Conservation (phyloP, 1,140 invertebrate species). For the Drosophila equinoxialis region DNA sequence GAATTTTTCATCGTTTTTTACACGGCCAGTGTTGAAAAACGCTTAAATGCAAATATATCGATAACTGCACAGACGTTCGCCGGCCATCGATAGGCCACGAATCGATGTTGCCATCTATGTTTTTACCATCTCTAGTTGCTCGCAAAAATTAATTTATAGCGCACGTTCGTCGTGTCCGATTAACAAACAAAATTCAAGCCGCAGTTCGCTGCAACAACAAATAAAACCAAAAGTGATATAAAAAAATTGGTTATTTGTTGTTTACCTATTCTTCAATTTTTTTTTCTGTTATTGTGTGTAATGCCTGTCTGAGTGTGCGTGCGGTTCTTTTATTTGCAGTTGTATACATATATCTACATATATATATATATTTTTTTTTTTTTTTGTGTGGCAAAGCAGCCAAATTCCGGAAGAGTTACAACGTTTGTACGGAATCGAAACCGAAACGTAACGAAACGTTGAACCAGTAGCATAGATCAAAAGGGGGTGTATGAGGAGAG, state of each 20-base stretch:
- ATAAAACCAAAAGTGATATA: constrained; percentile 10
- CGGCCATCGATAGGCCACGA: too few relatives aligned
- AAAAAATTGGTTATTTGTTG: constrained; percentile 12
- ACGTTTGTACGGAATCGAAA: constrained; percentile 20
- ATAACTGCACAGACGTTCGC: too few relatives aligned
- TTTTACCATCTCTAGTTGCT: background rate
- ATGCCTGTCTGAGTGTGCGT: background rate
- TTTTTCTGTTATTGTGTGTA: constrained; percentile 1
- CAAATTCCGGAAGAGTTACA: constrained; percentile 8
- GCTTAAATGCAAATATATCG: too few relatives aligned
- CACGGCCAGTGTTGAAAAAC: background rate
- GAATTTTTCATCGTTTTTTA: background rate
- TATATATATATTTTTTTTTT: background rate
- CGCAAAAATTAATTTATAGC: constrained; percentile 9
- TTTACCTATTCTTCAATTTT: constrained; percentile 3
- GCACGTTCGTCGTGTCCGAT: constrained; percentile 2
- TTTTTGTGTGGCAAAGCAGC: constrained; percentile 1
- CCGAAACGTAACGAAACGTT: constrained; percentile 11
- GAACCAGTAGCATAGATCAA: background rate
- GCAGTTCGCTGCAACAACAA: constrained; percentile 7
- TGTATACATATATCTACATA: constrained; percentile 1
- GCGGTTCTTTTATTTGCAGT: constrained; percentile 1
- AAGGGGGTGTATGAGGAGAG: constrained; percentile 13
- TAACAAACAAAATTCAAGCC: constrained; percentile 9
- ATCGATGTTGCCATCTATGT: too few relatives aligned